Percentiles rank a stretch among this genome's conserved stretches.
phyloP scores from a whole-genome alignment of 2,797 vertebrate species.

The Cryptoprocta ferox region DNA sequence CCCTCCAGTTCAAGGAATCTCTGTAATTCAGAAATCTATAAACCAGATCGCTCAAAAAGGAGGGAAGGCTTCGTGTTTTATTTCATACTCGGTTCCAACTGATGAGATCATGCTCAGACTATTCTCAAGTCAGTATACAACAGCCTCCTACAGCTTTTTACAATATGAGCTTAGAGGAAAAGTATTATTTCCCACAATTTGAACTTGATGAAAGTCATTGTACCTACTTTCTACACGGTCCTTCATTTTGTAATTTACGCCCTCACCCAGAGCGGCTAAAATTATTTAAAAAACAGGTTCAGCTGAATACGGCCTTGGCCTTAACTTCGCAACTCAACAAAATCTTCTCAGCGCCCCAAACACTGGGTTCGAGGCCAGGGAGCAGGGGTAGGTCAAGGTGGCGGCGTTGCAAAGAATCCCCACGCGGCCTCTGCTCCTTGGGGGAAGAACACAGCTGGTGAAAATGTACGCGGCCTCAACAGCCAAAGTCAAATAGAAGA shows the following conservation, averaged over 20 bases:
- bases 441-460: background rate
- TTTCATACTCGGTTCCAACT: conserved; percentile 61
- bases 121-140: conserved; percentile 12
- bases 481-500: background rate
- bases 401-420: background rate
- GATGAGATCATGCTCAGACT: conserved; percentile 64
- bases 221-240: background rate
- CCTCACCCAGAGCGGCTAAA: background rate
- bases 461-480: rapidly evolving
- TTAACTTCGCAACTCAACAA: background rate
- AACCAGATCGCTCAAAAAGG: conserved; percentile 67
- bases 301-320: background rate
- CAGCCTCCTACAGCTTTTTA: conserved; percentile 11
- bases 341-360: background rate
- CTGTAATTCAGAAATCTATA: conserved; percentile 71
- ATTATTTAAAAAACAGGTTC: background rate
- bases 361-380: background rate
- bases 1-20: conserved; percentile 60
- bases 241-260: conserved; percentile 43
- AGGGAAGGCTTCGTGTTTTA: conserved; percentile 58
- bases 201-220: conserved; percentile 33
- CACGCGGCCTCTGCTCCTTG: background rate
- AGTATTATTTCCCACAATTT: conserved; percentile 64
- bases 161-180: conserved; percentile 55
- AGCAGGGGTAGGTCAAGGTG: background rate